These are phyloP conservation scores for Megalopta genalis DNA, from an alignment of 1,140 invertebrate genomes.

Conservation along the genomic window DNA sequence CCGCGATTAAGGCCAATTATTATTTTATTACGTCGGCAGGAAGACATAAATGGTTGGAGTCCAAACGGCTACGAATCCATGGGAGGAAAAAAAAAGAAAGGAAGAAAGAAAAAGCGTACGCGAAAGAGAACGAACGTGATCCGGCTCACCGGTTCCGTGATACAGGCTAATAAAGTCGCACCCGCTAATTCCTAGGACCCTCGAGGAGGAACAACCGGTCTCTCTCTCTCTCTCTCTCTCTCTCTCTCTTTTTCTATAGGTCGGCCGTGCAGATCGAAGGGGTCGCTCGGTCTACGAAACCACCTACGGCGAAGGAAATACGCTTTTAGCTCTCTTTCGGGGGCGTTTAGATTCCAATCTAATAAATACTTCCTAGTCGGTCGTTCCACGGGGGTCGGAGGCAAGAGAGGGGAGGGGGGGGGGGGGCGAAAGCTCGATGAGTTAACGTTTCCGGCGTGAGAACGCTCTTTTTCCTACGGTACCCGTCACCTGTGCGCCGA, in stretches of 20 bases:
- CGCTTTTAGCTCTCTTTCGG: conserved; percentile 66
- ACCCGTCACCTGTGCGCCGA: conserved; percentile 10
- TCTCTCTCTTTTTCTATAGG: too few relatives aligned
- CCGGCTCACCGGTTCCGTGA: conserved; percentile 60
- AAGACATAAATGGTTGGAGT: conserved; percentile 22
- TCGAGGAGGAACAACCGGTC: conserved; percentile 29
- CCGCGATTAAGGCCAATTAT: conserved; percentile 54
- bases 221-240: too few relatives aligned
- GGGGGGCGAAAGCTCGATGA: conserved; percentile 61
- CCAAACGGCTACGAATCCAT: conserved; percentile 22
- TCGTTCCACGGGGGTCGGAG: conserved; percentile 37
- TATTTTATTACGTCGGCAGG: conserved; percentile 49
- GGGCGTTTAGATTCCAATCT: conserved; percentile 74
- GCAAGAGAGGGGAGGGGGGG: not conserved
- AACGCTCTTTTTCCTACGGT: conserved; percentile 15
- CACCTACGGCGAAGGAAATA: conserved; percentile 74
- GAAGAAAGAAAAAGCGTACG: not conserved
- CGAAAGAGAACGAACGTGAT: too few relatives aligned
- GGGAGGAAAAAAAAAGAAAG: not conserved
- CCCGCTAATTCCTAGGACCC: conserved; percentile 69
- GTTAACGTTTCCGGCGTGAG: conserved; percentile 62
- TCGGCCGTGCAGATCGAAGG: conserved; percentile 44
- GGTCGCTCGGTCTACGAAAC: conserved; percentile 53
- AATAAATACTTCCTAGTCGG: conserved; percentile 71
- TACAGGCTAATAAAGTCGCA: conserved; percentile 70